A percentile compares a stretch with the other conserved stretches of the same genome.
These are phyloP conservation scores for Lates calcarifer DNA, from an alignment of 2,113 vertebrate genomes.

Conservation along the genomic window DNA sequence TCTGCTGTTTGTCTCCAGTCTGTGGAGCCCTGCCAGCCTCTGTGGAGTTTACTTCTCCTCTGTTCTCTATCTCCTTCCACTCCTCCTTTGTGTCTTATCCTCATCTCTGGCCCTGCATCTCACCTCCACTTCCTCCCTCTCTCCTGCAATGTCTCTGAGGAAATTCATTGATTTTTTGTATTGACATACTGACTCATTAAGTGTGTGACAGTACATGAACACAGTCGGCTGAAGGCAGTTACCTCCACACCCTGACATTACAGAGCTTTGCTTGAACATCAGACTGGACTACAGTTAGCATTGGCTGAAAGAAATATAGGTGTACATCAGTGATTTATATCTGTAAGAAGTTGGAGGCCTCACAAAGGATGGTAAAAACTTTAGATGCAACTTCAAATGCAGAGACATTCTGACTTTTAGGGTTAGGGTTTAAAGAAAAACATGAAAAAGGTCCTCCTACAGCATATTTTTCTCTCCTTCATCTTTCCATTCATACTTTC, in stretches of 20 bases:
- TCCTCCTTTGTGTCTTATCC: neutral
- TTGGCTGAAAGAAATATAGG: no score
- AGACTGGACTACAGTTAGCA: neutral
- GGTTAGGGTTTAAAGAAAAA: neutral
- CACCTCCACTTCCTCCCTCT: neutral
- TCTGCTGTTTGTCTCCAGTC: conserved; percentile 48
- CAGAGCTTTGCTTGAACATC: neutral
- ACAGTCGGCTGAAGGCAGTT: neutral
- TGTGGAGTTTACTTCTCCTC: conserved; percentile 6
- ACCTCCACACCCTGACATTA: neutral
- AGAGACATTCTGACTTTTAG: neutral
- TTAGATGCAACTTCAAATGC: neutral
- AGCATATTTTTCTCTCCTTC: conserved; percentile 16
- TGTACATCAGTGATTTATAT: no score
- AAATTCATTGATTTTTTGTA: neutral
- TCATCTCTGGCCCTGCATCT: neutral
- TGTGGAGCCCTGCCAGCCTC: conserved; percentile 24
- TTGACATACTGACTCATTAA: neutral
- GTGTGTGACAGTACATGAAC: neutral
- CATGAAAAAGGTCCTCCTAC: neutral
- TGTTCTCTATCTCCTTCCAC: neutral
- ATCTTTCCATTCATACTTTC: conserved; percentile 25
- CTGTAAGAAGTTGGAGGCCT: no score
- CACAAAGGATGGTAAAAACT: no score
- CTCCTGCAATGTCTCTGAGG: no score